These are phyloP conservation scores for Coenonympha glycerion DNA, from an alignment of 2,888 invertebrate species.

Conservation along the genomic window DNA sequence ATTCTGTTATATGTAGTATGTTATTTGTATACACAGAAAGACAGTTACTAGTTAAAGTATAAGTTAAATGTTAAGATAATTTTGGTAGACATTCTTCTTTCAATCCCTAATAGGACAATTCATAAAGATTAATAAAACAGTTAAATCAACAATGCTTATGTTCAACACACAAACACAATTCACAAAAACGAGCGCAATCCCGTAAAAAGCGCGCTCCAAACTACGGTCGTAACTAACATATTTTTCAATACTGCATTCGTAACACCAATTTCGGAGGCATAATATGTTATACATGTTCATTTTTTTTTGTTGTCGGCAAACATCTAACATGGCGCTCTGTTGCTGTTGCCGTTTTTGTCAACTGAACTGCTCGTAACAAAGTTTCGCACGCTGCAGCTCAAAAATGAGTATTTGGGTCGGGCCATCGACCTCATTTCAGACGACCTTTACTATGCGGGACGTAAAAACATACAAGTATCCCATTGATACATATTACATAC, in stretches of 20 bases:
- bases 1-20: no score
- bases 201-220: background rate
- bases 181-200: background rate
- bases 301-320: slow-evolving; percentile 4
- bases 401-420: slow-evolving; percentile 9
- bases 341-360: slow-evolving; percentile 3
- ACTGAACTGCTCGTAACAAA: slow-evolving; percentile 3
- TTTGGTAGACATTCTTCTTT: no score
- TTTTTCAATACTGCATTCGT: slow-evolving; percentile 7
- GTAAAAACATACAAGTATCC: no score
- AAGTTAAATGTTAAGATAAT: no score
- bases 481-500: no score
- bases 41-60: no score
- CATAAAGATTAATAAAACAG: background rate
- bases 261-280: slow-evolving; percentile 6
- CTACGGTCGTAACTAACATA: slow-evolving; percentile 3
- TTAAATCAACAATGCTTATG: background rate
- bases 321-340: slow-evolving; percentile 3
- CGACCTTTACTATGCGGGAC: no score
- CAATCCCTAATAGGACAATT: background rate
- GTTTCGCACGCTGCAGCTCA: slow-evolving; percentile 1
- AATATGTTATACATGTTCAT: slow-evolving; percentile 9
- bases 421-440: no score
- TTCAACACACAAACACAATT: background rate
- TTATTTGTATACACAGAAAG: no score